Conservation (phyloP, 2,888 invertebrate species). For the Spilarctia lutea region DNA sequence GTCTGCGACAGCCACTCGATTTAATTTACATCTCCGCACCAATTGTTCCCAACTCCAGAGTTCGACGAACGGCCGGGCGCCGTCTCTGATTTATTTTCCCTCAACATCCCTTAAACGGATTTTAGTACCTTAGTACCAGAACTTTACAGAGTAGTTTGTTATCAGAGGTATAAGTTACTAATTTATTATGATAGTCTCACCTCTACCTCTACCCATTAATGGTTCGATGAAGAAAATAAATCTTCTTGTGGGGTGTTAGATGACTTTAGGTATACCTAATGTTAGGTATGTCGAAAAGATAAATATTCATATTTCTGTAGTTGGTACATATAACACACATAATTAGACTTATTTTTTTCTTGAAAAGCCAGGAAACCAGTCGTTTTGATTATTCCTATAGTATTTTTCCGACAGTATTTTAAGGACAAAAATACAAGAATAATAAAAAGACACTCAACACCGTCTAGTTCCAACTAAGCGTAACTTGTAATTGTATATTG, state of each 20-base stretch:
- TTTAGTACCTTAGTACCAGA: conserved; percentile 73
- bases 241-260: not conserved
- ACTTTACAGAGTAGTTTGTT: conserved; percentile 58
- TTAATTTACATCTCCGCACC: conserved; percentile 83
- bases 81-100: conserved; percentile 81
- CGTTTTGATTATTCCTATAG: too few species aligned
- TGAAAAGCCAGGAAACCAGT: too few species aligned
- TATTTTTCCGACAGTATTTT: too few species aligned
- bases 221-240: not conserved
- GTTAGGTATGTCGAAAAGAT: not conserved
- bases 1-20: conserved; percentile 73
- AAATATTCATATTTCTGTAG: too few species aligned
- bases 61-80: conserved; percentile 75
- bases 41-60: conserved; percentile 79
- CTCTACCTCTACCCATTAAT: conserved; percentile 6
- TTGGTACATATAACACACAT: too few species aligned
- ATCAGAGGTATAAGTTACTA: conserved; percentile 38
- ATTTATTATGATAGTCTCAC: conserved; percentile 39
- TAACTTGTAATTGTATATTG: too few species aligned
- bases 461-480: too few species aligned
- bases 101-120: conserved; percentile 76
- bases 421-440: too few species aligned
- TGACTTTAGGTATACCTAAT: not conserved
- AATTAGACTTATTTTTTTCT: too few species aligned
- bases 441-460: too few species aligned